phyloP scores from a whole-genome alignment of 2,113 vertebrate species.

The Rhagologus leucostigma region DNA sequence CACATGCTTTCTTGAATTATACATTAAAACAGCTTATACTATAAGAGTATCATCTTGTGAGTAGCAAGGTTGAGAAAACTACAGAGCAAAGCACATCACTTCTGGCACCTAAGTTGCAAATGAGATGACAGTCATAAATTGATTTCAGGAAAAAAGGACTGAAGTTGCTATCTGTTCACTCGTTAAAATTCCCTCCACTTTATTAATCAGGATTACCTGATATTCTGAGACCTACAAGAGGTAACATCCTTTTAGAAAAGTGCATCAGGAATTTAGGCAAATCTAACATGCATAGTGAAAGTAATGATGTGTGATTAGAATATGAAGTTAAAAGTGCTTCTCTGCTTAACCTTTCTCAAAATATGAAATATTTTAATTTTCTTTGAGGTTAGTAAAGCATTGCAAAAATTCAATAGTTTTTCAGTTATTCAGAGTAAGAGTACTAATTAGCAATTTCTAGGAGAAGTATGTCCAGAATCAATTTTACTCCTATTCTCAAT shows the following conservation, averaged over 20 bases:
- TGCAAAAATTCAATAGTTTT: neutral
- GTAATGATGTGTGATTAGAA: neutral
- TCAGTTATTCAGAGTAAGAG: neutral
- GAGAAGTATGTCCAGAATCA: neutral
- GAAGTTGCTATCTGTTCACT: neutral
- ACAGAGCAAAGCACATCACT: constrained; percentile 33
- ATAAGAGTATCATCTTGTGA: constrained; percentile 38
- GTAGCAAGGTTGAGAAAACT: constrained; percentile 23
- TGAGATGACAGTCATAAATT: constrained; percentile 43
- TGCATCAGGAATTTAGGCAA: neutral
- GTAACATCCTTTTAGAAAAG: neutral
- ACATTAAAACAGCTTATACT: constrained; percentile 56
- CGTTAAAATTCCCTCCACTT: neutral
- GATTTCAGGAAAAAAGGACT: constrained; percentile 1
- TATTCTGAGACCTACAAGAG: neutral
- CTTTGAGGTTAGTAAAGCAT: neutral
- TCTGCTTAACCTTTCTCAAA: neutral
- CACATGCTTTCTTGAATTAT: constrained; percentile 30
- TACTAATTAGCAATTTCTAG: neutral
- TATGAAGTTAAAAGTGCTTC: neutral
- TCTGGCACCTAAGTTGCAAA: constrained; percentile 35
- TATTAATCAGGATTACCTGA: constrained; percentile 45
- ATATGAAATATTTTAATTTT: neutral
- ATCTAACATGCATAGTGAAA: neutral
- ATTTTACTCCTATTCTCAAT: neutral